Conservation (phyloP, 2,797 vertebrate species). For the Leptatherina wallacei region DNA sequence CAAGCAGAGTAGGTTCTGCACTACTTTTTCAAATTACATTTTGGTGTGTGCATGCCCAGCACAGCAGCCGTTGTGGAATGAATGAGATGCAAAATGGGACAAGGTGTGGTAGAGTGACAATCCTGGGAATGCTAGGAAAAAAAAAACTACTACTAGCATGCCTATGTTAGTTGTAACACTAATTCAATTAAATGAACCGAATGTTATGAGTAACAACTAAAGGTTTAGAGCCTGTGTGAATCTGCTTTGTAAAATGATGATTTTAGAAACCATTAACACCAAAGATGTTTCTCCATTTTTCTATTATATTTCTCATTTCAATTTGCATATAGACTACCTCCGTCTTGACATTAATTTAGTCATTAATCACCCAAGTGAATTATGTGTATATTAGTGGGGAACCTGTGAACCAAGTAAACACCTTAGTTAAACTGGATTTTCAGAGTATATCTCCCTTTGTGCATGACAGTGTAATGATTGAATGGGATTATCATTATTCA, state of each 20-base stretch:
- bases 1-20: conserved; percentile 4
- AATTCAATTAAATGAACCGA: conserved; percentile 21
- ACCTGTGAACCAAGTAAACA: conserved; percentile 3
- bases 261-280: conserved; percentile 29
- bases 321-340: background rate
- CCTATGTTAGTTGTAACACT: background rate
- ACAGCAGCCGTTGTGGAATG: conserved; percentile 35
- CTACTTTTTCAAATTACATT: conserved; percentile 36
- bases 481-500: conserved; percentile 30
- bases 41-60: conserved; percentile 12
- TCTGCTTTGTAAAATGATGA: conserved; percentile 5
- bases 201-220: conserved; percentile 19
- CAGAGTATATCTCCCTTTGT: conserved; percentile 5
- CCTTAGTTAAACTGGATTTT: conserved; percentile 2
- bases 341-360: background rate
- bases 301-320: background rate
- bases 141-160: conserved; percentile 9
- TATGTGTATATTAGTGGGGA: background rate
- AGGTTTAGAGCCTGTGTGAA: background rate
- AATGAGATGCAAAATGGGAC: conserved; percentile 51
- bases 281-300: conserved; percentile 1
- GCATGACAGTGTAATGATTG: conserved; percentile 13
- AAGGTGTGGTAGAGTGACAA: conserved; percentile 44
- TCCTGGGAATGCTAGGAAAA: conserved; percentile 21
- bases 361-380: conserved; percentile 8